Base-by-base conservation (phyloP, 2,888 invertebrate species). In the Caenorhabditis sp. region DNA sequence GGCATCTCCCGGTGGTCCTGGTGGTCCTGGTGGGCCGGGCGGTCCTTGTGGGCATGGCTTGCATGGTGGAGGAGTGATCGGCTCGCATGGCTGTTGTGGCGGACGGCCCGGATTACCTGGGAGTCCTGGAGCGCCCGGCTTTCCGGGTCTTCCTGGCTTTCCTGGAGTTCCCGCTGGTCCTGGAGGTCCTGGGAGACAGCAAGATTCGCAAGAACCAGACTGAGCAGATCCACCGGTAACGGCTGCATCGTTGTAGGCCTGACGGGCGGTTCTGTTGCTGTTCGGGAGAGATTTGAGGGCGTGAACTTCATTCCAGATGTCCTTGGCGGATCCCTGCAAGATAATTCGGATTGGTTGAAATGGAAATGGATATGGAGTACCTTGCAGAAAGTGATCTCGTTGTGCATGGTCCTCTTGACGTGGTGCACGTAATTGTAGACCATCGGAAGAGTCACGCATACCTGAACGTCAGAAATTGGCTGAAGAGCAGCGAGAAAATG, bases 381-480 rank as follows among this genome's bases (percentile, higher is more conserved):
- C 80, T 87, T 87, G 83, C 87, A 87, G 80, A 85, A 87, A 61
- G 70, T 78, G 75, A 87, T 83, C 71, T 87, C 87, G 55, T 80
- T 84, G 74, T 87, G 87, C 86, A 88, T 88, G 50, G 82, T 77
- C 9, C 81, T 72, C 62, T 85, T 83, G 27, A 87, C 87, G 48
- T 86, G 83, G 56, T 84, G 83, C 30, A 87, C 87, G 76, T 87
- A 87, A 82, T 87, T 87, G 85, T 87, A 88, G 20, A 87, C 87
- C 87, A 87, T 87, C 7, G 87, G 87, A 32, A 87, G 81, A 13
- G 87, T 86, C 24, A 81, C 79, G 46, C 81, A 81, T 27, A 80
- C 79, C 65, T 71, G 39, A 17, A 30, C 8, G 9, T 6, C 11
- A 45, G 45, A 9, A 5, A 24, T 45, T 2, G 20, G 17, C 15